These are phyloP conservation scores for Megaceryle maxima DNA, from an alignment of 2,113 vertebrate genomes.

Conservation along the genomic window DNA sequence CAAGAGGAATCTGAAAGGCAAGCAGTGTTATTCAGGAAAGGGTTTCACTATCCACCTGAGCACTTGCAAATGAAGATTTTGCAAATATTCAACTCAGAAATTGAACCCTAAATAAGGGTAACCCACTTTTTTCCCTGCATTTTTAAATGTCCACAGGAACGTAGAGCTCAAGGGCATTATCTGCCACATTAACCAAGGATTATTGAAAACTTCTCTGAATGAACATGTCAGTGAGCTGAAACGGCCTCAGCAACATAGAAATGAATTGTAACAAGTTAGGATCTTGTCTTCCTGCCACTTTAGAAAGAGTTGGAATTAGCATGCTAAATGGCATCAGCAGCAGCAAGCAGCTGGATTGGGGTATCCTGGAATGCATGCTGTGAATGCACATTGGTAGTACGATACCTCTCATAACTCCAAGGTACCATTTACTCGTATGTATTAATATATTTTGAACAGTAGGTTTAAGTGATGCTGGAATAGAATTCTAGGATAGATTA, in stretches of 20 bases:
- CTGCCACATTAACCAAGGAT: slow-evolving; percentile 80
- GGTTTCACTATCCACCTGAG: slow-evolving; percentile 48
- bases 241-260: slow-evolving; percentile 68
- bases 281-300: slow-evolving; percentile 66
- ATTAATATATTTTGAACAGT: not conserved
- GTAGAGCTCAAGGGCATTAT: slow-evolving; percentile 72
- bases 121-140: not conserved
- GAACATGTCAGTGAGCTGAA: slow-evolving; percentile 76
- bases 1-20: not conserved
- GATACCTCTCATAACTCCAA: not conserved
- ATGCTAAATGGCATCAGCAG: slow-evolving; percentile 15
- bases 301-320: slow-evolving; percentile 51
- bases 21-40: slow-evolving; percentile 21
- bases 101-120: slow-evolving; percentile 43
- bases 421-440: not conserved
- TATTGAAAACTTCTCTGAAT: slow-evolving; percentile 76
- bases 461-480: not conserved
- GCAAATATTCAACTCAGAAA: slow-evolving; percentile 13
- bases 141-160: slow-evolving; percentile 70
- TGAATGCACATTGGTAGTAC: not conserved
- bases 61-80: slow-evolving; percentile 54
- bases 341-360: slow-evolving; percentile 10
- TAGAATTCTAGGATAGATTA: not conserved
- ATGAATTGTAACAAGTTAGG: slow-evolving; percentile 74
- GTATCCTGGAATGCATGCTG: not conserved